Percentiles rank a stretch among this genome's conserved stretches.
phyloP scores from a whole-genome alignment of 2,797 vertebrate genomes.

The Phyllotis vaccarum region DNA sequence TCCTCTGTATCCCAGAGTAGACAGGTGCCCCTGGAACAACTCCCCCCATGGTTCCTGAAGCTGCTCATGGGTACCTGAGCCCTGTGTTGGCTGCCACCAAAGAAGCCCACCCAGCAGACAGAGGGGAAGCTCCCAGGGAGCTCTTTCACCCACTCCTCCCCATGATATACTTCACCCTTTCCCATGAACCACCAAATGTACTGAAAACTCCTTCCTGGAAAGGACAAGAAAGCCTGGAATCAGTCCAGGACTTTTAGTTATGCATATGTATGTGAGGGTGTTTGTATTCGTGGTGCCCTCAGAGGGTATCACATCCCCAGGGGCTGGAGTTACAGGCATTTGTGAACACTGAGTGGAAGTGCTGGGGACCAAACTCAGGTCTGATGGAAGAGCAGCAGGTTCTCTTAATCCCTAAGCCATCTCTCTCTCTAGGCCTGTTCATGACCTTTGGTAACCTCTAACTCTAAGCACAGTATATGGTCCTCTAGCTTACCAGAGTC shows the following conservation, averaged over 20 bases:
- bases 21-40: background rate
- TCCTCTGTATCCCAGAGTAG: background rate
- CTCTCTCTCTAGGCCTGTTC: background rate
- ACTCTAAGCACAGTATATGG: background rate
- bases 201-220: background rate
- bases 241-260: background rate
- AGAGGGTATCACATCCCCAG: background rate
- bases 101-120: background rate
- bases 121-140: background rate
- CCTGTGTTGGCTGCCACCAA: background rate
- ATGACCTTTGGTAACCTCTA: background rate
- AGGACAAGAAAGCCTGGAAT: background rate
- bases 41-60: background rate
- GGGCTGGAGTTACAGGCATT: background rate
- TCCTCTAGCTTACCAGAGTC: background rate
- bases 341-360: background rate
- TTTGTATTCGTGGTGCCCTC: background rate
- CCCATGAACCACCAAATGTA: background rate
- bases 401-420: background rate
- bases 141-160: background rate
- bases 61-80: background rate
- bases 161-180: background rate
- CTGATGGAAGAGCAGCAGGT: background rate
- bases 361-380: background rate
- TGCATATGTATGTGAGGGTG: background rate